A percentile compares a stretch with the other conserved stretches of the same genome.
These are phyloP conservation scores for Pithys albifrons DNA, from an alignment of 2,113 vertebrate genomes.

Conservation along the genomic window DNA sequence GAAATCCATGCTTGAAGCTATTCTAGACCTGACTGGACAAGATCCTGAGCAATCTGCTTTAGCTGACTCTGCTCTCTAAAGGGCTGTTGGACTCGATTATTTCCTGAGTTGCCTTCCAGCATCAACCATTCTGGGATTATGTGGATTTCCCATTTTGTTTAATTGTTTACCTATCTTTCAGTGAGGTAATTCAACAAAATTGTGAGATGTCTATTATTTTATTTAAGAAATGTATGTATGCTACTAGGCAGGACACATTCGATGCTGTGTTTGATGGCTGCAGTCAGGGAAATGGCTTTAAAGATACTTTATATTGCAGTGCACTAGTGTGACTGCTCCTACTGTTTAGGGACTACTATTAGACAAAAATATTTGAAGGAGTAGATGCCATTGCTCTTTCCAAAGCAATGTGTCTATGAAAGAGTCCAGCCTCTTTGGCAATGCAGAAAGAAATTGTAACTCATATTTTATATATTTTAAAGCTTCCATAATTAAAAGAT, in stretches of 20 bases:
- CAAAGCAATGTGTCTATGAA: background rate
- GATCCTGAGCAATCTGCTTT: background rate
- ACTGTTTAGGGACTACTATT: background rate
- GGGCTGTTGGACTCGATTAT: background rate
- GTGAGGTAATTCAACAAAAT: background rate
- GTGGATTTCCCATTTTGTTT: background rate
- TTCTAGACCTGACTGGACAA: background rate
- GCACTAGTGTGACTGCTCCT: background rate
- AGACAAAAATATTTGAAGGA: background rate
- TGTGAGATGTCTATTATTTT: background rate
- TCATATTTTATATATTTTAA: background rate
- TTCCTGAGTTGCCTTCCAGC: background rate
- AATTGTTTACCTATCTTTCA: background rate
- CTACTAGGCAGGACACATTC: background rate
- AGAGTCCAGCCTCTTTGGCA: background rate
- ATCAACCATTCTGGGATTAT: background rate
- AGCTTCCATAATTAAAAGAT: constrained; percentile 19
- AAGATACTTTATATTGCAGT: background rate
- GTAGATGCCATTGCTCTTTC: background rate
- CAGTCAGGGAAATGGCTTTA: background rate
- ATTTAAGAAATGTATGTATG: background rate
- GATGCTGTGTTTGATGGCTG: background rate
- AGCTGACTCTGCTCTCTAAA: background rate
- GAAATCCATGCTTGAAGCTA: background rate
- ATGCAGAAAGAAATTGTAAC: background rate